Conservation (phyloP, 2,113 vertebrate genomes). For the Verasper variegatus region DNA sequence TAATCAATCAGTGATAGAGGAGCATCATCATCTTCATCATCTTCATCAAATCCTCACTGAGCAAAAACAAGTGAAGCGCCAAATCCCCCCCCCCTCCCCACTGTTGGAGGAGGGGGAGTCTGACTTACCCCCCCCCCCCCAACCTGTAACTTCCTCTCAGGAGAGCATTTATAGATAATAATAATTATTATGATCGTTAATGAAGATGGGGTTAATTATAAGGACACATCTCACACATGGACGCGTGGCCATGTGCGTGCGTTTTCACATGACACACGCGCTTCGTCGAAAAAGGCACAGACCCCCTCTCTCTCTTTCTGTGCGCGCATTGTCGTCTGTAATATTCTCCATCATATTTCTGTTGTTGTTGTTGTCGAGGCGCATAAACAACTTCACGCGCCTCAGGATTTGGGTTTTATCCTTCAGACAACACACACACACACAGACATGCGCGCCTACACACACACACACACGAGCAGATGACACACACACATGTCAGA, state of each 20-base stretch:
- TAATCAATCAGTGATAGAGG: neutral
- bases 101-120: no score
- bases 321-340: constrained; percentile 29
- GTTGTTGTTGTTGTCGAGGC: constrained; percentile 1
- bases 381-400: constrained; percentile 38
- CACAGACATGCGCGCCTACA: neutral
- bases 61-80: constrained; percentile 64
- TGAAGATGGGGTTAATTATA: neutral
- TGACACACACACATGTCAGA: neutral
- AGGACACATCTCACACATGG: constrained; percentile 30
- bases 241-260: constrained; percentile 59
- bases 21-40: neutral
- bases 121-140: neutral
- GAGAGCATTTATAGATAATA: neutral
- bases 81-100: constrained; percentile 28
- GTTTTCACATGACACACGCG: constrained; percentile 25
- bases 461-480: neutral
- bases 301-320: neutral
- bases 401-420: neutral
- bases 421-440: constrained; percentile 1
- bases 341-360: constrained; percentile 10
- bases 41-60: constrained; percentile 18
- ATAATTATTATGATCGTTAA: neutral
- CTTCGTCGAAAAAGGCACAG: constrained; percentile 40
- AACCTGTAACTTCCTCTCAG: neutral